Evolutionary conservation across 2,113 vertebrate genomes (phyloP).

Genomic region (Gambusia holbrooki): DNA sequence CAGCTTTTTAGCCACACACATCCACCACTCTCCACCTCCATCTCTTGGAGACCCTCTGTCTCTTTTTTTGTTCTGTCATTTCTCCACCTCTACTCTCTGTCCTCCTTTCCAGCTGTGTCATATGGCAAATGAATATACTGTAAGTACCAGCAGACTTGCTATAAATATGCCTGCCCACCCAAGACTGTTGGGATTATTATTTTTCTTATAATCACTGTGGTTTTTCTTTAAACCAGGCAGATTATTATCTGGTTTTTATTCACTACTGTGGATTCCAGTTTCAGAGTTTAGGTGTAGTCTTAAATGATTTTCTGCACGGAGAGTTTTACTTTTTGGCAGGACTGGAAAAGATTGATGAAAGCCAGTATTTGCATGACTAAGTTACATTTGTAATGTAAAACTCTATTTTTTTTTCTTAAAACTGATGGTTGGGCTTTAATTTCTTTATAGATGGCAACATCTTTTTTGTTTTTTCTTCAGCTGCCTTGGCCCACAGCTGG

Average conservation of each 20-base stretch:
- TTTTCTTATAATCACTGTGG: slow-evolving; percentile 76
- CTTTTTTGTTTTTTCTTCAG: slow-evolving; percentile 23
- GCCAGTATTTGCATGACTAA: neutral
- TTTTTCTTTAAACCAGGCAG: slow-evolving; percentile 67
- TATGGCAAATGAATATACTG: slow-evolving; percentile 63
- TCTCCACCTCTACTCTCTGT: slow-evolving; percentile 58
- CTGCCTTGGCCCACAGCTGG: slow-evolving; percentile 80
- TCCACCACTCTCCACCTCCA: slow-evolving; percentile 20
- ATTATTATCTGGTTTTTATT: slow-evolving; percentile 76
- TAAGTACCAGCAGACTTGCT: slow-evolving; percentile 69
- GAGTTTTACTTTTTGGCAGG: slow-evolving; percentile 7
- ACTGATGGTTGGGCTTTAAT: slow-evolving; percentile 61
- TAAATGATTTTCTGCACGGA: neutral
- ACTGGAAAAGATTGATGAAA: neutral
- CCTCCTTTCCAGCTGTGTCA: slow-evolving; percentile 73
- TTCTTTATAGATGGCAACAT: slow-evolving; percentile 68
- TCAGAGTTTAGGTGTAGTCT: slow-evolving; percentile 16
- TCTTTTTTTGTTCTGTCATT: slow-evolving; percentile 50
- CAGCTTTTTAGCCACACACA: slow-evolving; percentile 47
- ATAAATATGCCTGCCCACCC: slow-evolving; percentile 80
- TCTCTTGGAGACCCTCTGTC: slow-evolving; percentile 37
- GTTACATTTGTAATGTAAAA: slow-evolving; percentile 53
- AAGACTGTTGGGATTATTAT: slow-evolving; percentile 78
- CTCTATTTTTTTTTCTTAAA: slow-evolving; percentile 22
- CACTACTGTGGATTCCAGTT: slow-evolving; percentile 13